These are phyloP conservation scores for Pachypeltis micranthus DNA, from an alignment of 1,140 invertebrate species.

Conservation along the genomic window DNA sequence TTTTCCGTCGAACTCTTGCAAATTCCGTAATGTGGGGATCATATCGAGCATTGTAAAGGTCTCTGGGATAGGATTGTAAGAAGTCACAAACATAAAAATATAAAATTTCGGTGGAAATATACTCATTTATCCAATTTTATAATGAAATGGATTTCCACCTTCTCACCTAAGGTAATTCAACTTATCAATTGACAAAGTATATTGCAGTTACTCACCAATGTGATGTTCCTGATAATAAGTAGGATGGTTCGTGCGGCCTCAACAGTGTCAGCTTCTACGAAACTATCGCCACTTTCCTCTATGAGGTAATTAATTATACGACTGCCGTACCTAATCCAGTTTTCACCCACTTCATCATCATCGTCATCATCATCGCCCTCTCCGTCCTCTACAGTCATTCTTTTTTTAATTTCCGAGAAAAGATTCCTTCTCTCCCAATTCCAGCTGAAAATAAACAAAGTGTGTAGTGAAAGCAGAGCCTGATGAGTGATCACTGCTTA, in stretches of 20 bases:
- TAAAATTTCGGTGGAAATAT: too few relatives aligned
- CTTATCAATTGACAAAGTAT: too few relatives aligned
- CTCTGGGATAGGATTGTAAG: too few relatives aligned
- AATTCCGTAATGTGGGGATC: too few relatives aligned
- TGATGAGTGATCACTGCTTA: background rate
- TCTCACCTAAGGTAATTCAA: too few relatives aligned
- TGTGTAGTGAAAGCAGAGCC: too few relatives aligned
- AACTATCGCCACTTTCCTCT: background rate
- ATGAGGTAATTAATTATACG: background rate
- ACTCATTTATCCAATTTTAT: too few relatives aligned
- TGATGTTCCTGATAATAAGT: background rate
- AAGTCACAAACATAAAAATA: too few relatives aligned
- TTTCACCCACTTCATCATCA: background rate
- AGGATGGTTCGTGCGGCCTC: background rate
- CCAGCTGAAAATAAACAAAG: too few relatives aligned
- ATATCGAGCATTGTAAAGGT: too few relatives aligned
- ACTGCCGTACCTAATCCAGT: background rate
- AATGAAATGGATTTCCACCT: too few relatives aligned
- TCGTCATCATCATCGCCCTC: background rate
- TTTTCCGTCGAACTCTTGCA: too few relatives aligned
- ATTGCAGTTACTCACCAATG: background rate
- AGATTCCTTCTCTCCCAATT: background rate
- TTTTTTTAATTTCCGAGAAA: background rate
- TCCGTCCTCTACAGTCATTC: background rate
- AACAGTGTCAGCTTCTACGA: background rate